phyloP scores from a whole-genome alignment of 2,797 vertebrate species.

The Crax fasciolata region DNA sequence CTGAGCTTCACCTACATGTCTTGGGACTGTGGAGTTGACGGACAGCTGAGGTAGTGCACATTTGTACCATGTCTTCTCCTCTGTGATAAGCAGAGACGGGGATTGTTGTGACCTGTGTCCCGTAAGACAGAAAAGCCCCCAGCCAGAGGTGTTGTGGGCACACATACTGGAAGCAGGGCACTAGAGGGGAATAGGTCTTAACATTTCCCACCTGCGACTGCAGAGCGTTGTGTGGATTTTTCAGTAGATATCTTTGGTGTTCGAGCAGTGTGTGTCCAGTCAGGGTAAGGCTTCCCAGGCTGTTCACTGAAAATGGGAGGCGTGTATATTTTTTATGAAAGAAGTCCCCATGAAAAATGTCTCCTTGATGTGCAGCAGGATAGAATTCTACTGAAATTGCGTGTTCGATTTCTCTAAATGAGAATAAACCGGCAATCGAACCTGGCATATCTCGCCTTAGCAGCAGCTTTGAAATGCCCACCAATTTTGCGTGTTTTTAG shows the following conservation, averaged over 20 bases:
- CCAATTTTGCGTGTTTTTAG: background rate
- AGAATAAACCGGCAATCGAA: background rate
- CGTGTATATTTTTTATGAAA: background rate
- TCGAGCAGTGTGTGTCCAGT: background rate
- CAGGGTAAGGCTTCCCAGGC: background rate
- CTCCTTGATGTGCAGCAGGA: background rate
- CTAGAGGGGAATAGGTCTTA: background rate
- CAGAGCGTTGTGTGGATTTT: background rate
- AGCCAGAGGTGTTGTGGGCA: background rate
- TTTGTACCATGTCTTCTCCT: background rate
- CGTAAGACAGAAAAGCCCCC: fast-evolving
- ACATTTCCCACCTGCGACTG: background rate
- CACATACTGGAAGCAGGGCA: background rate
- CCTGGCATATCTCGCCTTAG: background rate
- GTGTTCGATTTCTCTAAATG: background rate
- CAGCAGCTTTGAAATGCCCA: background rate
- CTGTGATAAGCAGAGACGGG: background rate
- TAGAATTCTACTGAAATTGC: background rate
- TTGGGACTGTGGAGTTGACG: background rate
- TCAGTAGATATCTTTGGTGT: background rate
- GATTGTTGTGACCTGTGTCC: background rate
- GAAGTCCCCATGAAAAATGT: background rate
- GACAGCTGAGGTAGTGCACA: background rate
- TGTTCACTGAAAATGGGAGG: background rate
- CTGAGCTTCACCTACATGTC: fast-evolving